Evolutionary conservation across 2,797 vertebrate species (phyloP).

Genomic region (Pogoniulus pusillus): DNA sequence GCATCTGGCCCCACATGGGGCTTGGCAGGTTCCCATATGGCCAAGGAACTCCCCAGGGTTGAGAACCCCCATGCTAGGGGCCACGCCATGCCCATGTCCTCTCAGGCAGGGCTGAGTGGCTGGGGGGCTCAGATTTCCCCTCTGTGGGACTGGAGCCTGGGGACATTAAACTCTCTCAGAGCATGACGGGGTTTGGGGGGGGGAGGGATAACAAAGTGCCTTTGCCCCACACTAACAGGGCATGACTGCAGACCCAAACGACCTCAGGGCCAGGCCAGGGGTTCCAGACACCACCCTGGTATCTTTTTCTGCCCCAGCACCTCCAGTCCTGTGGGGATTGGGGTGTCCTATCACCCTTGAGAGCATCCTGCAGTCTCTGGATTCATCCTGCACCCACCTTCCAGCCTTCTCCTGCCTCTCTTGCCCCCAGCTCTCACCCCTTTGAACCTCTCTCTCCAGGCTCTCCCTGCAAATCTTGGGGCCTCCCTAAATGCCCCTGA

Average conservation of each 20-base stretch:
- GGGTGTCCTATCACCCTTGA: not conserved
- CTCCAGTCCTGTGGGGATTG: not conserved
- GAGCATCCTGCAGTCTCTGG: not conserved
- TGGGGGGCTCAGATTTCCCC: constrained; percentile 27
- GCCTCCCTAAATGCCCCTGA: no score
- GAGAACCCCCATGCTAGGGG: not conserved
- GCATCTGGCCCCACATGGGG: not conserved
- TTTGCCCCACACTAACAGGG: not conserved
- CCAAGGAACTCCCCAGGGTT: no score
- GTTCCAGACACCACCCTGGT: not conserved
- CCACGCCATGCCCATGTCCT: not conserved
- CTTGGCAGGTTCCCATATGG: not conserved
- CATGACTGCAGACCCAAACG: not conserved
- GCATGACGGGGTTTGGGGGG: not conserved
- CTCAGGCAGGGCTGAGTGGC: not conserved
- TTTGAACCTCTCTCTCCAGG: no score
- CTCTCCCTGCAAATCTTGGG: no score
- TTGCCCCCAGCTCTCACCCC: no score
- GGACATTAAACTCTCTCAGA: constrained; percentile 2
- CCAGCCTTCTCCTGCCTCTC: not conserved
- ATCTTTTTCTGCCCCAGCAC: no score
- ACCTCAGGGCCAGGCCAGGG: not conserved
- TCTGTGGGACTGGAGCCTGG: not conserved
- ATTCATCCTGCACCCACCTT: not conserved
- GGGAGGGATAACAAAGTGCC: not conserved